These are phyloP conservation scores for Zeus faber DNA, from an alignment of 2,113 vertebrate species.

Conservation along the genomic window DNA sequence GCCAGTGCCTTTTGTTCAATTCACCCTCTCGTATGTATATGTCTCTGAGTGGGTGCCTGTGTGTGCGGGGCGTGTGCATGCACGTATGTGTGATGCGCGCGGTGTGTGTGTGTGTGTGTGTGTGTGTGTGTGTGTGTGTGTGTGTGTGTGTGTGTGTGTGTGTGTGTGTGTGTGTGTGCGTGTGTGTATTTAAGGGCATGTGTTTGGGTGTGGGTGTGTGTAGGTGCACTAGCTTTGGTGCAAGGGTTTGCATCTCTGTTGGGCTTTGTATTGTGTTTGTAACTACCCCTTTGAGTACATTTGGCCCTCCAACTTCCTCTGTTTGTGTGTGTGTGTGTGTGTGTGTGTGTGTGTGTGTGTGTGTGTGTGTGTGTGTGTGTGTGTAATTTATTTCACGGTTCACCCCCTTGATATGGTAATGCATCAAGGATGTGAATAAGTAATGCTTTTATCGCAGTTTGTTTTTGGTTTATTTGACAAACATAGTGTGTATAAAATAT, in stretches of 20 bases:
- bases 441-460: slow-evolving; percentile 50
- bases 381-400: slow-evolving; percentile 73
- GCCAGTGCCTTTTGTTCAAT: slow-evolving; percentile 75
- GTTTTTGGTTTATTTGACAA: slow-evolving; percentile 57
- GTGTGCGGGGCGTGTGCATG: background rate
- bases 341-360: slow-evolving; percentile 19
- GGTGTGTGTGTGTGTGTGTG: background rate
- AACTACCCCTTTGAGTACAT: background rate
- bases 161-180: no score
- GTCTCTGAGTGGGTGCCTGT: slow-evolving; percentile 4
- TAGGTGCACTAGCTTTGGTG: no score
- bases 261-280: no score
- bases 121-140: slow-evolving; percentile 3
- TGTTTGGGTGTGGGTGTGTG: slow-evolving; percentile 20
- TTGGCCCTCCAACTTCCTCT: background rate
- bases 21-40: slow-evolving; percentile 32
- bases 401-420: slow-evolving; percentile 37
- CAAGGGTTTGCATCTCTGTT: no score
- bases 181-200: no score
- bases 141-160: slow-evolving; percentile 8
- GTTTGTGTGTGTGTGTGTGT: slow-evolving; percentile 12
- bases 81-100: background rate
- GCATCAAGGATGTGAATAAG: slow-evolving; percentile 52
- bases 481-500: slow-evolving; percentile 63
- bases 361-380: slow-evolving; percentile 13